A percentile compares a stretch with the other conserved stretches of the same genome.
Conservation (phyloP, 2,797 vertebrate species). For the Anguilla marmorata region DNA sequence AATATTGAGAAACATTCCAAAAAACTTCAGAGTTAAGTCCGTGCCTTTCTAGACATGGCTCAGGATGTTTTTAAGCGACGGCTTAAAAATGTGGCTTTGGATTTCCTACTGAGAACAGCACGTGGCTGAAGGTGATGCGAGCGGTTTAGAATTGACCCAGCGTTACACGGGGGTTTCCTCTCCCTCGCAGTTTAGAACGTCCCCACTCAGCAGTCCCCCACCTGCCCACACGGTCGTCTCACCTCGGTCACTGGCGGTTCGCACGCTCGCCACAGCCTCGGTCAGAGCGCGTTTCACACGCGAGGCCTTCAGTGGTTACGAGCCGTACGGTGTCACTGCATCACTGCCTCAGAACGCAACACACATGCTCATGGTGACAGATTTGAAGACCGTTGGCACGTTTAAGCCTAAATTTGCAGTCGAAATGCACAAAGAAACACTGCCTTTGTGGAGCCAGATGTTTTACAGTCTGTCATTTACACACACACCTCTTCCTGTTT, state of each 20-base stretch:
- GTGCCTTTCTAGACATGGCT: no score
- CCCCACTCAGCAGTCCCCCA: background rate
- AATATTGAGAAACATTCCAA: no score
- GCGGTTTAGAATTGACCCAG: background rate
- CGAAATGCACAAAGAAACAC: background rate
- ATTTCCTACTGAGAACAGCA: background rate
- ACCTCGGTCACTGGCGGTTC: background rate
- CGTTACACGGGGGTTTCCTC: background rate
- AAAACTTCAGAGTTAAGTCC: no score
- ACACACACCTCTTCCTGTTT: background rate
- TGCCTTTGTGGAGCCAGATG: background rate
- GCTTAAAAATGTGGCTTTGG: background rate
- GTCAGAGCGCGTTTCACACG: background rate
- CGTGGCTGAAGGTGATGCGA: background rate
- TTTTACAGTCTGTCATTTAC: background rate
- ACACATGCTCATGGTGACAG: background rate
- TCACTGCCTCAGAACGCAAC: background rate
- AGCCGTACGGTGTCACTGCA: no score
- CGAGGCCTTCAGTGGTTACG: background rate
- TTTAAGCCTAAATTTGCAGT: background rate
- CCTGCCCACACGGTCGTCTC: background rate
- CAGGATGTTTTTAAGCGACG: no score
- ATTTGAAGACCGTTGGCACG: background rate
- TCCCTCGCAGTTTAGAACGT: background rate
- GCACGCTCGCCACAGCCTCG: background rate